Base-by-base conservation (phyloP, 2,113 vertebrate species). In the Myrmecobius fasciatus region DNA sequence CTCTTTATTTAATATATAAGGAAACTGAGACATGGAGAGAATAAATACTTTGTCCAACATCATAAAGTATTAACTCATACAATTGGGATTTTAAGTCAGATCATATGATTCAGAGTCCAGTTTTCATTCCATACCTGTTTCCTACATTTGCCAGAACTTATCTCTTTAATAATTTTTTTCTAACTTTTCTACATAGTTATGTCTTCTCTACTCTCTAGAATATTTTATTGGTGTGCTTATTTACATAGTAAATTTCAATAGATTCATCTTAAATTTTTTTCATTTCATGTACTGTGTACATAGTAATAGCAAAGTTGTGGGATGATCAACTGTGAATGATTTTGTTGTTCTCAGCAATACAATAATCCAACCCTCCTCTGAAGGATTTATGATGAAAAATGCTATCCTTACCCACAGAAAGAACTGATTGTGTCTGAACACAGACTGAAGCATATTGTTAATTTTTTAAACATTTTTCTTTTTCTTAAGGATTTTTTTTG, bases 201-300 rank as follows among this genome's bases (percentile, higher is more conserved):
- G 6, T 43, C 67, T 83, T 83, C 67, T 43, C 22, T 83, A 43
- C n/a, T 10, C n/a, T 83, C n/a, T n/a, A 83, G 17, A 43, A 43
- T 83, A 0, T 26, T 24, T 4, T 0, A 0, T 11, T 49, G 0
- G 0, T 11, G 22, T 83, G 20, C 43, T n/a, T 53, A 10, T 9
- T 92, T 60, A 49, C 51, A 36, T 3, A 89, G 0, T 26, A 0
- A 83, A 83, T 83, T 43, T 83, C 22, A 83, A 43, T 22, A 83
- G 2, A 0, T 0, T 52, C 22, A 17, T 26, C 56, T 0, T 31
- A 20, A 17, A 53, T 10, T 51, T 51, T 51, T 51, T 51, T 51
- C 49, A 51, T 51, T 51, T 51, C 49, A 51, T 51, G 49, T 49
- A 49, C 49, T 49, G 49, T 49, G 7, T 49, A 8, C 49, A 8